Evolutionary conservation across 2,888 invertebrate genomes (phyloP).

Genomic region (Parnassius apollo): DNA sequence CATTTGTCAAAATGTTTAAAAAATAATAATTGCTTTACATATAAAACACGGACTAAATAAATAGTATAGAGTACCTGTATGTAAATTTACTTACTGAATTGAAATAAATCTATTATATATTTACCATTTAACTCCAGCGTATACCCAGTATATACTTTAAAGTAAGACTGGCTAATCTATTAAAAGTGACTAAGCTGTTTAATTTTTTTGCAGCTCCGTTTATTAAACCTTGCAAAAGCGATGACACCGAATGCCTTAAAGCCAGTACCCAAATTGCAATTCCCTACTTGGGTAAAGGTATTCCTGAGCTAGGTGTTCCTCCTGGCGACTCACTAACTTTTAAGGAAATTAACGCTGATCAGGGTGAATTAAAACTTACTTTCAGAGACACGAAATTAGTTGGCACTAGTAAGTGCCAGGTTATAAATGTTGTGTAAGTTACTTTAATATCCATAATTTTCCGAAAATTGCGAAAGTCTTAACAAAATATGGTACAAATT

Average conservation of each 20-base stretch:
- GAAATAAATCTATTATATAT: too few species aligned
- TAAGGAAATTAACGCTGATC: slow-evolving; percentile 33
- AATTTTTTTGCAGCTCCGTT: slow-evolving; percentile 35
- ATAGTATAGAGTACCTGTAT: too few species aligned
- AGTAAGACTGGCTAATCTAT: too few species aligned
- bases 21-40: too few species aligned
- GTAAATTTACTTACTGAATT: too few species aligned
- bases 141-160: too few species aligned
- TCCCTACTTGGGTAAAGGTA: slow-evolving; percentile 34
- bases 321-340: slow-evolving; percentile 39
- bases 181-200: not conserved
- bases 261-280: slow-evolving; percentile 36
- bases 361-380: slow-evolving; percentile 35
- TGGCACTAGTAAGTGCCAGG: slow-evolving; percentile 35
- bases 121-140: too few species aligned
- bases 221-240: slow-evolving; percentile 40
- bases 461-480: too few species aligned
- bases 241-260: slow-evolving; percentile 39
- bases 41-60: too few species aligned
- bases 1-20: too few species aligned
- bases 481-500: too few species aligned
- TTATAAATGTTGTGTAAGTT: slow-evolving; percentile 42
- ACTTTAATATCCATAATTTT: not conserved
- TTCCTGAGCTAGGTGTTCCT: slow-evolving; percentile 34
- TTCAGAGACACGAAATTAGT: slow-evolving; percentile 36